These are phyloP conservation scores for Onychorhynchus coronatus DNA, from an alignment of 2,113 vertebrate genomes.

Conservation along the genomic window DNA sequence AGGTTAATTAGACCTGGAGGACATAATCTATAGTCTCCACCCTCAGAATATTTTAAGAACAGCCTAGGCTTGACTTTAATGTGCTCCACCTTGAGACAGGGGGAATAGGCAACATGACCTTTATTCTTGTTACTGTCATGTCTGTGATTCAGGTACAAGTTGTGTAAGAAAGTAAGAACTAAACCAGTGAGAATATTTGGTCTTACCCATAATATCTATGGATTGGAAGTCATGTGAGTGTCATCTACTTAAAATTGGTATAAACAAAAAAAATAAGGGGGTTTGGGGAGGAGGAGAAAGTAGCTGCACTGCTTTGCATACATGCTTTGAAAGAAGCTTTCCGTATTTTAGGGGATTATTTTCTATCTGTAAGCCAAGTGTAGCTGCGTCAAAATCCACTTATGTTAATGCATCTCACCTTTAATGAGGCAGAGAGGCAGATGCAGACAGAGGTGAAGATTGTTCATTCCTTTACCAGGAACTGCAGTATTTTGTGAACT, in stretches of 20 bases:
- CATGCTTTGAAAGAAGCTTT: not conserved
- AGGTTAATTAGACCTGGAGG: not conserved
- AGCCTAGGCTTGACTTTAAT: not conserved
- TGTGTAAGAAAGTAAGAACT: not conserved
- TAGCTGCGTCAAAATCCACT: not conserved
- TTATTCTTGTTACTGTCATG: not conserved
- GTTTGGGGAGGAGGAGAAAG: not conserved
- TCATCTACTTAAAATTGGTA: not conserved
- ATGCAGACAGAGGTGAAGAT: not conserved
- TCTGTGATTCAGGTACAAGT: not conserved
- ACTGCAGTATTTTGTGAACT: not conserved
- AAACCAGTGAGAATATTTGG: not conserved
- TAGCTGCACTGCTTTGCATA: not conserved
- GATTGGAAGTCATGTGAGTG: not conserved
- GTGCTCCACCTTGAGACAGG: fast-evolving
- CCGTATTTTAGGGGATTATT: fast-evolving
- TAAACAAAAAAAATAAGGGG: fast-evolving
- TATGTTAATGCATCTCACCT: not conserved
- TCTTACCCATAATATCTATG: not conserved
- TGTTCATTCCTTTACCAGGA: not conserved
- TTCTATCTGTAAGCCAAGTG: not conserved
- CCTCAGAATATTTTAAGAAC: not conserved
- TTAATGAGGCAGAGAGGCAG: not conserved
- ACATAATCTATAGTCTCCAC: not conserved
- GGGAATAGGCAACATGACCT: not conserved